These are phyloP conservation scores for Microcebus murinus DNA, from an alignment of 2,113 vertebrate genomes.

Conservation along the genomic window DNA sequence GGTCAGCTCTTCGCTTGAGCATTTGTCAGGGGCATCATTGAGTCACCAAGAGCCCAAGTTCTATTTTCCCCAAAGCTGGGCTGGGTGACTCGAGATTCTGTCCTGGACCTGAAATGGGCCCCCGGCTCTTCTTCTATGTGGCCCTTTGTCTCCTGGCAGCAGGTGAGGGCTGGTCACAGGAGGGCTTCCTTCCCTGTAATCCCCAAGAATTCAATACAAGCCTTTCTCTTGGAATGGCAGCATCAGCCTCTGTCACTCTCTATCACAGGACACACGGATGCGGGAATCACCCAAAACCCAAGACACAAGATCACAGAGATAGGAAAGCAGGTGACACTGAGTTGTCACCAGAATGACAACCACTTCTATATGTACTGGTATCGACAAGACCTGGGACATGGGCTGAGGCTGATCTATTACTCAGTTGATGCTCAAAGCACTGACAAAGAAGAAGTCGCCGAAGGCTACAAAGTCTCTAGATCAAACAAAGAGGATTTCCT, in stretches of 20 bases:
- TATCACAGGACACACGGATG: slow-evolving; percentile 14
- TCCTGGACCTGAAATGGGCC: not conserved
- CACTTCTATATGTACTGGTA: slow-evolving; percentile 57
- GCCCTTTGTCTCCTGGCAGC: not conserved
- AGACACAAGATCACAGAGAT: not conserved
- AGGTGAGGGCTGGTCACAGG: not conserved
- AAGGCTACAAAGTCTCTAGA: not conserved
- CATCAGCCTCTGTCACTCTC: not conserved
- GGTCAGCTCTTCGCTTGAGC: too few relatives aligned
- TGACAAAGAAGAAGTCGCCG: not conserved
- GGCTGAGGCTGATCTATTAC: slow-evolving; percentile 4
- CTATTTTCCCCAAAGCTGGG: not conserved
- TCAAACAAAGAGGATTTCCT: rapidly evolving
- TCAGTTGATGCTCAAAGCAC: rapidly evolving
- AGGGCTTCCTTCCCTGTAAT: too few relatives aligned
- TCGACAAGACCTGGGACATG: not conserved
- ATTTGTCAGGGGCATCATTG: too few relatives aligned
- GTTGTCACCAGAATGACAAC: not conserved
- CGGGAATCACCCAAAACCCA: slow-evolving; percentile 14
- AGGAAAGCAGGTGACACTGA: not conserved
- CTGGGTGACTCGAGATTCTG: rapidly evolving
- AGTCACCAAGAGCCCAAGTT: not conserved
- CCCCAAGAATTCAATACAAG: not conserved
- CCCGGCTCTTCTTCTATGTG: not conserved
- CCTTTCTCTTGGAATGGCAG: not conserved